Evolutionary conservation across 2,113 vertebrate genomes (phyloP), one percentile per base, ranked within the genome.

Genomic region (Gymnorhina tibicen): DNA sequence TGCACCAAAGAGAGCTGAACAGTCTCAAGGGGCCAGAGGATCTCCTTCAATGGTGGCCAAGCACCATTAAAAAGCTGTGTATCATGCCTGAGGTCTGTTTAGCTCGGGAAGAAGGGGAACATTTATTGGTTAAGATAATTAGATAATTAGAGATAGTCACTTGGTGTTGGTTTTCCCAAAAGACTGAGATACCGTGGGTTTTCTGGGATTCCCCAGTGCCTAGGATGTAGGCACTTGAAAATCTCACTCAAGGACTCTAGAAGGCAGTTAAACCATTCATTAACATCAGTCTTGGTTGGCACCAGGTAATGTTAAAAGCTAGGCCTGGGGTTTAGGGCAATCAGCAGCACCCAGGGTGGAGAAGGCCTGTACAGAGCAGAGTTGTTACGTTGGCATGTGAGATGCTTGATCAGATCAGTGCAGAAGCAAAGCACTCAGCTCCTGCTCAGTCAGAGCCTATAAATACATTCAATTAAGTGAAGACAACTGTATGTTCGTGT

Each of bases 311-410:
- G 26, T 33, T 62, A 37, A 42, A 75, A 59, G 41, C 4, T 5
- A 7, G 19, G 11, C 47, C 39, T 23, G 19, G 41, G 33, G 5
- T 44, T 73, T 12, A 41, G 35, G 8, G 42, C 39, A 6, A 1
- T 39, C 42, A 42, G 39, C 46, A 47, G 23, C 30, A 62, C 13
- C 32, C 7, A 6, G 55, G 14, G 24, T 33, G 20, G 35, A 55
- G 55, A 35, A 59, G 20, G 19, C 7, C 12, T 13, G 1, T 33
- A 4, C 5, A 0, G 13, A 78, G 60, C 27, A 11, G 35, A 46
- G 52, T 49, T 59, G 55, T n/a, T 70, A 39, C 0, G 0, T 4
- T 66, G 14, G 32, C 6, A 1, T 0, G 5, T 24, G 49, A 67
- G 49, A 13, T 49, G 42, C 37, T 55, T 64, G n/a, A 3, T 35